A percentile compares a stretch with the other conserved stretches of the same genome.
Evolutionary conservation across 64 coral and sea anemone genomes (phyloP).

Genomic region (Astreopora myriophthalma): DNA sequence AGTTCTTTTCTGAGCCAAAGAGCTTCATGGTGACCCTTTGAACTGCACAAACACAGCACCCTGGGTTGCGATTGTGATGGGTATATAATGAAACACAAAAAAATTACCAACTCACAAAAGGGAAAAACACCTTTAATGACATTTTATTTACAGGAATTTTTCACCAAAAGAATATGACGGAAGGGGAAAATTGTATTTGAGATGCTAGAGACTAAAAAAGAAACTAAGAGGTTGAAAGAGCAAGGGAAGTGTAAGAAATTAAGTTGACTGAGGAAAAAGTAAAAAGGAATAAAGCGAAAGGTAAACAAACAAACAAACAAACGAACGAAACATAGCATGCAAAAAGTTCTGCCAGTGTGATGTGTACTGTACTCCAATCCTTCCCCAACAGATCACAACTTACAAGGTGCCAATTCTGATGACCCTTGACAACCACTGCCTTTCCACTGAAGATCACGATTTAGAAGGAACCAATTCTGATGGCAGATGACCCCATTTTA

Average conservation of each 20-base stretch:
- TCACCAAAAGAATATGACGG: not conserved
- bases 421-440: too few species aligned
- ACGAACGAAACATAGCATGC: not conserved
- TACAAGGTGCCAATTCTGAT: too few species aligned
- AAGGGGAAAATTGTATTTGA: not conserved
- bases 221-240: not conserved
- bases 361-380: too few species aligned
- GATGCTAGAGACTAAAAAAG: not conserved
- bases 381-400: too few species aligned
- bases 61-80: too few species aligned
- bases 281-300: not conserved
- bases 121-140: slow-evolving; percentile 20
- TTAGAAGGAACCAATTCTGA: not conserved
- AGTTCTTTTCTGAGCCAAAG: too few species aligned
- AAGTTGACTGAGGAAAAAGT: not conserved
- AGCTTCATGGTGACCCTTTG: too few species aligned
- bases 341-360: not conserved
- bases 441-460: not conserved
- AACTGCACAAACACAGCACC: too few species aligned
- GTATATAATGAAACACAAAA: not conserved
- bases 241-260: not conserved
- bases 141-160: slow-evolving; percentile 22
- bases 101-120: not conserved
- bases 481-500: not conserved
- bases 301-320: not conserved